These are phyloP conservation scores for Atta texana DNA, from an alignment of 1,140 invertebrate genomes.

Conservation along the genomic window DNA sequence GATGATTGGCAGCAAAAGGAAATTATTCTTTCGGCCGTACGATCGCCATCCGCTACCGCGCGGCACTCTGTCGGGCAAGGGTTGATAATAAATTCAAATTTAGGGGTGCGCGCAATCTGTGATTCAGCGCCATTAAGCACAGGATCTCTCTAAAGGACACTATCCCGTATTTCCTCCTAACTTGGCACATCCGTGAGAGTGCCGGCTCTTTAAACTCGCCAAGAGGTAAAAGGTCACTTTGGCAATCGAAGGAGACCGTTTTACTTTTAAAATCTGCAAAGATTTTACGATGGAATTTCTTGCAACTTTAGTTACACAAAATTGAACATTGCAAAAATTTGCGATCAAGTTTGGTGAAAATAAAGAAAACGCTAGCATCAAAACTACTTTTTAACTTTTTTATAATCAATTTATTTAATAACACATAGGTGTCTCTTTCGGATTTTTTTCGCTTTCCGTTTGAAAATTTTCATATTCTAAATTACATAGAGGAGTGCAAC, in stretches of 20 bases:
- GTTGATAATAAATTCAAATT: conserved; percentile 85
- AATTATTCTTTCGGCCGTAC: conserved; percentile 77
- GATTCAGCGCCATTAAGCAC: conserved; percentile 86
- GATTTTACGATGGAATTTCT: not conserved
- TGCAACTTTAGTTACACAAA: not conserved
- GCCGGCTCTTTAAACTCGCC: conserved; percentile 69
- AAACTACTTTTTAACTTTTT: not conserved
- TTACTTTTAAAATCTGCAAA: conserved; percentile 10
- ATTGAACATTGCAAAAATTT: not conserved
- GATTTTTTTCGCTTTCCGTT: not conserved
- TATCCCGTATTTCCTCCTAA: conserved; percentile 75
- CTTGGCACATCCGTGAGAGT: conserved; percentile 77
- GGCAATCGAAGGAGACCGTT: conserved; percentile 10
- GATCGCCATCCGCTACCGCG: conserved; percentile 73
- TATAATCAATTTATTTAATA: not conserved
- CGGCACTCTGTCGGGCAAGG: conserved; percentile 80
- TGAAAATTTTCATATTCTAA: conserved; percentile 43
- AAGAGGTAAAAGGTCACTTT: conserved; percentile 70
- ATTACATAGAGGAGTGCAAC: conserved; percentile 51
- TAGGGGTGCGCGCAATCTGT: conserved; percentile 85
- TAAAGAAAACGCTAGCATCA: not conserved
- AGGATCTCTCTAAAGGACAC: conserved; percentile 80
- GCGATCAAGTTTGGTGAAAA: not conserved
- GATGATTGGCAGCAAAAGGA: conserved; percentile 65
- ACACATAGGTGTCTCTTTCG: not conserved